Evolutionary conservation across 2,797 vertebrate species (phyloP).

Genomic region (Hippocampus kuda): DNA sequence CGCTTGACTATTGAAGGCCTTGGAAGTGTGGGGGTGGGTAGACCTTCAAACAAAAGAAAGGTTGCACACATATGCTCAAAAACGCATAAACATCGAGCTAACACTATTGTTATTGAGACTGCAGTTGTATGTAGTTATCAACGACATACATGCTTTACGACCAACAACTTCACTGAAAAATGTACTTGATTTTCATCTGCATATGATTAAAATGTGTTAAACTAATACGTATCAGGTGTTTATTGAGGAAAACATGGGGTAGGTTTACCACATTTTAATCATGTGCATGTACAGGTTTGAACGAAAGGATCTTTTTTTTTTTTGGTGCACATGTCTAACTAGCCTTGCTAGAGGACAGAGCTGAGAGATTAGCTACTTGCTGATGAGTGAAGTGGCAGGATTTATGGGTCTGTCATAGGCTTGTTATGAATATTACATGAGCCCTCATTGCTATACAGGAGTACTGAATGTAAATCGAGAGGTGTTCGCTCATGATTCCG

Average conservation of each 20-base stretch:
- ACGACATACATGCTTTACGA: not conserved
- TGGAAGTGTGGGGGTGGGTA: slow-evolving; percentile 9
- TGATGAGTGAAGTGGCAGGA: slow-evolving; percentile 35
- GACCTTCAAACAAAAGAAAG: slow-evolving; percentile 22
- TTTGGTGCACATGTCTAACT: slow-evolving; percentile 21
- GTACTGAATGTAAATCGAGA: slow-evolving; percentile 59
- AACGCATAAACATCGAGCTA: not conserved
- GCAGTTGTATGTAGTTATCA: not conserved
- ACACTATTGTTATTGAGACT: not conserved
- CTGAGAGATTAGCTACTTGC: slow-evolving; percentile 23
- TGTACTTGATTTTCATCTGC: no score
- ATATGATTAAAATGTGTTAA: no score
- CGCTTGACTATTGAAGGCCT: slow-evolving; percentile 19
- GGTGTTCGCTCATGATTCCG: slow-evolving; percentile 51
- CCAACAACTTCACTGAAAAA: no score
- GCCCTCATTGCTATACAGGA: slow-evolving; percentile 27
- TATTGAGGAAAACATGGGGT: no score
- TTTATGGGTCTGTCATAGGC: slow-evolving; percentile 55
- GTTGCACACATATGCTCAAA: not conserved
- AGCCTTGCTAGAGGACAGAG: slow-evolving; percentile 31
- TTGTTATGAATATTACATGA: slow-evolving; percentile 56
- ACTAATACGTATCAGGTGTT: no score
- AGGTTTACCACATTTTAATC: no score
- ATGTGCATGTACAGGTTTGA: no score
- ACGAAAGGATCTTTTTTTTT: slow-evolving; percentile 1